Evolutionary conservation across 2,888 invertebrate species (phyloP).

Genomic region (Meteorus cinctellus): DNA sequence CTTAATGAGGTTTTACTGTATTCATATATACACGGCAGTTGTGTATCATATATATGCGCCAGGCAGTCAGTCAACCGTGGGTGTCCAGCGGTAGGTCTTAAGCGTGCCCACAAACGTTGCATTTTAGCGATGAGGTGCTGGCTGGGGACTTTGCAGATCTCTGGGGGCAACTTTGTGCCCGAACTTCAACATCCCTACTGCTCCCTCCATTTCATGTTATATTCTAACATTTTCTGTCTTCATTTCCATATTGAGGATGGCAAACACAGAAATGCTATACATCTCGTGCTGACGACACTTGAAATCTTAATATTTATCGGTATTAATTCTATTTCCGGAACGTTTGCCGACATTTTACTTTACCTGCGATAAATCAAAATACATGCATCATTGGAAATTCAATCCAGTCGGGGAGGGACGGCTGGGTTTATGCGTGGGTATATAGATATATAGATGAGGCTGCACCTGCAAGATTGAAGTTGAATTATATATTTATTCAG

Average conservation of each 20-base stretch:
- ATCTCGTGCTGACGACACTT: not conserved
- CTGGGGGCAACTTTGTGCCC: slow-evolving; percentile 23
- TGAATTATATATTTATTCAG: no score
- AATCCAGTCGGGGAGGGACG: no score
- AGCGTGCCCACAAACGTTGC: slow-evolving; percentile 47
- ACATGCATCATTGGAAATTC: no score
- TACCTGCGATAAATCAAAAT: no score
- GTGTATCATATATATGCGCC: slow-evolving; percentile 74
- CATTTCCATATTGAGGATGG: slow-evolving; percentile 18
- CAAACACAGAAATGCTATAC: not conserved
- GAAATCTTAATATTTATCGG: not conserved
- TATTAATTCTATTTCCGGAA: slow-evolving; percentile 53
- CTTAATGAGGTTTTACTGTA: not conserved
- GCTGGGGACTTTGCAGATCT: slow-evolving; percentile 41
- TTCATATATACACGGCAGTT: not conserved
- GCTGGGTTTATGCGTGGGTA: no score
- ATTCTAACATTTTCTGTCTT: slow-evolving; percentile 33
- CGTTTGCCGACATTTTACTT: no score
- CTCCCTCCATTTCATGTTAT: slow-evolving; percentile 1
- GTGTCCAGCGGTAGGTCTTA: slow-evolving; percentile 63
- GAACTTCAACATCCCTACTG: slow-evolving; percentile 12
- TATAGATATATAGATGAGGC: no score
- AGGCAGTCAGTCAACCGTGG: slow-evolving; percentile 71
- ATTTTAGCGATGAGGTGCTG: slow-evolving; percentile 45
- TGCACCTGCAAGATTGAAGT: no score